Base-by-base conservation (phyloP, 2,797 vertebrate genomes). In the Eulemur mongoz region DNA sequence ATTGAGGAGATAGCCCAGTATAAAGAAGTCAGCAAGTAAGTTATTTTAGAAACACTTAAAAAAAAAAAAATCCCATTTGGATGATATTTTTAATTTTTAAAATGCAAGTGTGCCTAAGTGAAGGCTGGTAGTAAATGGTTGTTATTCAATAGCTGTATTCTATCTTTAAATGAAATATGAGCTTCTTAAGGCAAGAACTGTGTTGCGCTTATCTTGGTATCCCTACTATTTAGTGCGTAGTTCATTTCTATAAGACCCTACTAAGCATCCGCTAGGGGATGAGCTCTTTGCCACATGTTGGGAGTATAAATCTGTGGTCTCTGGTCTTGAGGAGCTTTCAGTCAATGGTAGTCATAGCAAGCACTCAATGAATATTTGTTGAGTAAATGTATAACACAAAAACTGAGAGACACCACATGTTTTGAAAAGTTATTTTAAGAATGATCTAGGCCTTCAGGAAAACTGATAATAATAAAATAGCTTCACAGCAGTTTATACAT, bases 21-120 rank as follows among this genome's bases (percentile, higher is more conserved):
- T 97, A 99, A 99, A 98, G 99, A 99, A 99, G 99, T 99, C 97
- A 99, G 99, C 99, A 99, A 99, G 99, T 99, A 98, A 99, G 99
- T 99, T 93, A 65, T 76, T 87, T 85, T 93, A 25, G 83, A 69
- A 94, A 94, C 78, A 57, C 52, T 57, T 38, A 10, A 7, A 11
- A 27, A 79, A 78, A 78, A n/a, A 57, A 59, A 32, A 30, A 45
- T 88, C 73, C 35, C 10, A 30, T 78, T 50, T 73, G 27, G 70
- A 40, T 78, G 57, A 11, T 70, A 65, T 79, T 86, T 95, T 86
- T 84, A 63, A 52, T 88, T 50, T 93, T 93, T 70, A 45, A 89
- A 89, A 59, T 70, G 54, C 54, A 93, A n/a, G 14, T 22, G 13
- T 43, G 57, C 8, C 13, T 86, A 18, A 27, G 45, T 80, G 52